phyloP scores from a whole-genome alignment of 2,113 vertebrate genomes.

The Irena cyanogastra region DNA sequence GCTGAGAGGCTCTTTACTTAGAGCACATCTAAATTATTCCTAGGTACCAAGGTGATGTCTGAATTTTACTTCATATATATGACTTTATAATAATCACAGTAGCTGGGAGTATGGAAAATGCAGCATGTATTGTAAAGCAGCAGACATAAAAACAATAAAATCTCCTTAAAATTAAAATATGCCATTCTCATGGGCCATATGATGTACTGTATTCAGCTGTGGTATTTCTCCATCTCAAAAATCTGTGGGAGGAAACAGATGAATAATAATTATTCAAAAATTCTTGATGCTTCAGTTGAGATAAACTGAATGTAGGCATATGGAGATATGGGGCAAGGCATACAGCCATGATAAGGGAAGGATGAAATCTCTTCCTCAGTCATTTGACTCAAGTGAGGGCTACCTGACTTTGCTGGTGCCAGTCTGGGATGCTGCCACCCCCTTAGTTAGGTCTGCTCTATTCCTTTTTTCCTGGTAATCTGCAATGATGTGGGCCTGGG shows the following conservation, averaged over 20 bases:
- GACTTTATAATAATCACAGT: background rate
- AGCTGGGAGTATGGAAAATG: background rate
- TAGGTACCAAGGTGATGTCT: background rate
- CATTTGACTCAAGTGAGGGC: background rate
- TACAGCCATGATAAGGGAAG: rapidly evolving
- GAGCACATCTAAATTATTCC: background rate
- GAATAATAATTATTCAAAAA: background rate
- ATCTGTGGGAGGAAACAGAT: background rate
- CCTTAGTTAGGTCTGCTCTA: background rate
- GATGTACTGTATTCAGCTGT: background rate
- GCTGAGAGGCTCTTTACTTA: background rate
- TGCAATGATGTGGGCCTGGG: background rate
- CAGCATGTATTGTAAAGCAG: background rate
- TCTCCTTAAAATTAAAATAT: background rate
- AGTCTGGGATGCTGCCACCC: background rate
- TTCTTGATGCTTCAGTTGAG: background rate
- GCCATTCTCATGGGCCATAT: background rate
- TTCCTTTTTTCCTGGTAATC: background rate
- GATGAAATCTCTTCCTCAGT: background rate
- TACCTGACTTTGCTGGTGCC: background rate
- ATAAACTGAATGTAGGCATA: background rate
- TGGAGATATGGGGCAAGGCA: background rate
- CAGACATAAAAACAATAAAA: background rate
- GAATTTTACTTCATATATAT: background rate
- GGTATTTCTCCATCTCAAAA: background rate